Evolutionary conservation across 1,140 invertebrate species (phyloP).

Genomic region (Euglossa dilemma): DNA sequence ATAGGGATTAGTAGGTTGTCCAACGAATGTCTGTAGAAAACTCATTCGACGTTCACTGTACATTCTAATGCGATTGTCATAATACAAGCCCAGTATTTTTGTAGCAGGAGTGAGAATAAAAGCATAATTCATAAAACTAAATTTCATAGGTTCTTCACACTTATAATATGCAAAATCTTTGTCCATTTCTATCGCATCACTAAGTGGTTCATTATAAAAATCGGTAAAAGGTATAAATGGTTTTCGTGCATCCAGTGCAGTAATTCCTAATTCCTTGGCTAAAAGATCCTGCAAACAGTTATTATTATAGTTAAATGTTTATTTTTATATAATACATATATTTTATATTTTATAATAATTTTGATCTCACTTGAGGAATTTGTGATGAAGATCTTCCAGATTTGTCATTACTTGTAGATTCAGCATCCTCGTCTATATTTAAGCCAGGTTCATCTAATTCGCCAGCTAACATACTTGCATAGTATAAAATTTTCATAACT

Average conservation of each 20-base stretch:
- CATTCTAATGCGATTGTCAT: constrained; percentile 97
- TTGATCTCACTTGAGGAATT: constrained; percentile 53
- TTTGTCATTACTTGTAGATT: constrained; percentile 74
- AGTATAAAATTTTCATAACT: constrained; percentile 94
- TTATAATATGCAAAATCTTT: constrained; percentile 95
- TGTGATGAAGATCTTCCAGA: constrained; percentile 41
- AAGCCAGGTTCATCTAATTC: constrained; percentile 87
- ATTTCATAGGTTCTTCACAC: constrained; percentile 87
- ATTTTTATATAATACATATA: not conserved
- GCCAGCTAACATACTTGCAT: constrained; percentile 94
- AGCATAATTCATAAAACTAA: constrained; percentile 95
- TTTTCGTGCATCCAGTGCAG: constrained; percentile 90
- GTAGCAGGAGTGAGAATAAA: constrained; percentile 96
- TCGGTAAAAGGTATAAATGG: constrained; percentile 93
- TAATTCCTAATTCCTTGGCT: constrained; percentile 86
- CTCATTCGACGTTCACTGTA: constrained; percentile 94
- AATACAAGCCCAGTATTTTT: constrained; percentile 94
- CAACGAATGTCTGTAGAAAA: constrained; percentile 90
- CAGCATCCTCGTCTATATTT: constrained; percentile 83
- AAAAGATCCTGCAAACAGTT: constrained; percentile 74
- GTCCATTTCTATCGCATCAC: constrained; percentile 96
- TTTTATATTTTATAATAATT: not conserved
- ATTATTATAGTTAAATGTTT: not conserved
- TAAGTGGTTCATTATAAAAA: constrained; percentile 96
- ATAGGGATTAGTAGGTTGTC: constrained; percentile 92